Evolutionary conservation across 2,113 vertebrate species (phyloP), one percentile per base, ranked within the genome.

Genomic region (Corythornis madagascariensis): DNA sequence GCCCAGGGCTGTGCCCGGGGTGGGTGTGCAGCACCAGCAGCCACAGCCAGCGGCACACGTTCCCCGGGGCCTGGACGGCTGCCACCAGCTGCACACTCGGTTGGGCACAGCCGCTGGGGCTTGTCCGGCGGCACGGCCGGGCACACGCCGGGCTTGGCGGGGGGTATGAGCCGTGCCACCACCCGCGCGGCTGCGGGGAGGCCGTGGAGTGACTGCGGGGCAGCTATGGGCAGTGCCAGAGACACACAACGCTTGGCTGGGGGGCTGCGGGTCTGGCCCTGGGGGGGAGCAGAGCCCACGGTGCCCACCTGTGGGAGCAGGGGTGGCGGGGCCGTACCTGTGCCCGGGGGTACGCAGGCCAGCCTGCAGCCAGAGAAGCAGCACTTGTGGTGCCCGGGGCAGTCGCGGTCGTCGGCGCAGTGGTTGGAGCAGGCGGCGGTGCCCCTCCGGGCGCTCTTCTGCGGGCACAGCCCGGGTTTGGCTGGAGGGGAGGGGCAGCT

Each of bases 321-420:
- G 40, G 67, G 14, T 14, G 45, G 19, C 0, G 1, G 66, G 25
- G 33, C 65, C 29, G 52, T 89, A 95, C 93, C 90, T 67, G 35
- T 59, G 31, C 65, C 42, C 0, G 92, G 94, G 42, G 35, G 5
- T 9, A 26, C 1, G 7, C 96, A 97, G 50, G 74, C 47, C 61
- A 96, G 43, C n/a, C 95, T 92, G 1, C 94, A 96, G 79, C 86
- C 28, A 0, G 82, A 77, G 69, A 93, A 96, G 76, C 96, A 97
- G 87, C 96, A 97, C 48, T 96, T 97, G 89, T 0, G 48, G 2
- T 64, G 21, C 25, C 45, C 13, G 1, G 66, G 48, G 33, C 96
- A 97, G 82, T 69, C 69, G 4, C 79, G 70, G 91, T 96, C 95
- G 1, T 94, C 65, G 0, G n/a, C 0, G 33, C 96, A 97, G 71